These are phyloP conservation scores for Lepisosteus osseus DNA, from an alignment of 2,113 vertebrate species.

Conservation along the genomic window DNA sequence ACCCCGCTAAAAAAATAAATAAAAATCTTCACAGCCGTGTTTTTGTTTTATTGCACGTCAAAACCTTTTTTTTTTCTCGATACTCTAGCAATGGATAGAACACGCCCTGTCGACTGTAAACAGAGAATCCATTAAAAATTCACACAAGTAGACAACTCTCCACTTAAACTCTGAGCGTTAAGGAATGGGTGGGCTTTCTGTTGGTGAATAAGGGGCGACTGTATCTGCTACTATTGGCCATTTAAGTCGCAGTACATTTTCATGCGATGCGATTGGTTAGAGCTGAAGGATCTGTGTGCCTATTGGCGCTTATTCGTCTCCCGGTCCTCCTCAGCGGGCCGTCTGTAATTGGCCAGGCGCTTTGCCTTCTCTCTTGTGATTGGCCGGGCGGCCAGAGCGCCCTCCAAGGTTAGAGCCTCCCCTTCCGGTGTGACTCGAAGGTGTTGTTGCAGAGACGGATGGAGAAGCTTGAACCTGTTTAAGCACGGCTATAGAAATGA, in stretches of 20 bases:
- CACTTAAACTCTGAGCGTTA: too few species aligned
- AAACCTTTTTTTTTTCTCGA: too few species aligned
- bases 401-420: neutral
- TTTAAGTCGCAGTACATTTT: neutral
- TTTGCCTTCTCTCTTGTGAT: neutral
- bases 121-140: too few species aligned
- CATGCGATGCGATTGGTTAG: neutral
- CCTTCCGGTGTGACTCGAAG: conserved; percentile 26
- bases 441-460: conserved; percentile 27
- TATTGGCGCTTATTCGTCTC: conserved; percentile 6
- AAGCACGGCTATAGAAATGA: conserved; percentile 19
- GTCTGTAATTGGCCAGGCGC: conserved; percentile 9
- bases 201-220: too few species aligned
- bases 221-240: neutral
- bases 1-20: too few species aligned
- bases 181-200: too few species aligned
- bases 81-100: too few species aligned
- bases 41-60: too few species aligned
- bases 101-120: too few species aligned
- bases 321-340: neutral
- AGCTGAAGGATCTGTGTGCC: neutral
- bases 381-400: neutral
- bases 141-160: too few species aligned
- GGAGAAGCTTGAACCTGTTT: conserved; percentile 14
- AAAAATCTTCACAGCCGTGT: too few species aligned